Conservation (phyloP, 2,888 invertebrate species). For the Pseudanteris insignis region DNA sequence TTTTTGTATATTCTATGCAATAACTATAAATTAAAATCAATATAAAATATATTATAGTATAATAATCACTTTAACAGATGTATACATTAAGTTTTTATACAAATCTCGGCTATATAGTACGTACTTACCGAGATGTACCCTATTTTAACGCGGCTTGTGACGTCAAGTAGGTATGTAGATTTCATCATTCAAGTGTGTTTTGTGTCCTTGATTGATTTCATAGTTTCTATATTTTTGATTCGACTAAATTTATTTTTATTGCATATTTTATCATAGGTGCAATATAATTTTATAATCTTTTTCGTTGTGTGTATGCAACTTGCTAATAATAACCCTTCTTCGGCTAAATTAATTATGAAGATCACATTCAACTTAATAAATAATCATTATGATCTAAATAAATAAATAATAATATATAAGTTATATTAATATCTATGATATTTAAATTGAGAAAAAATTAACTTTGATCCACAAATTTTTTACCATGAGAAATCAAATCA, state of each 20-base stretch:
- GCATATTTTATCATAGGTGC: neutral
- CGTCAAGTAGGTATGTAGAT: constrained; percentile 66
- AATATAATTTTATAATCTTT: neutral
- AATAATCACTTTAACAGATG: constrained; percentile 38
- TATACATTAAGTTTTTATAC: constrained; percentile 39
- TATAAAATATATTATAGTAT: no score
- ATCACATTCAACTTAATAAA: no score
- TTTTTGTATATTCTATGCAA: no score
- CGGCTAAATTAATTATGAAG: no score
- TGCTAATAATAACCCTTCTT: no score
- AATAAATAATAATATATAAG: no score
- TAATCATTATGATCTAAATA: no score
- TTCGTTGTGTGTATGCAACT: neutral
- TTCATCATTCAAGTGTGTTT: constrained; percentile 47
- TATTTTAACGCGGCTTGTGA: constrained; percentile 67
- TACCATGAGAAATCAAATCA: no score
- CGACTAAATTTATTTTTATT: neutral
- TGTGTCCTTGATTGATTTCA: constrained; percentile 9
- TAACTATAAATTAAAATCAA: no score
- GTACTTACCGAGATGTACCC: constrained; percentile 65
- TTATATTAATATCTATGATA: no score
- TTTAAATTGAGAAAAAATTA: no score
- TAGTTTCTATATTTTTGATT: constrained; percentile 10
- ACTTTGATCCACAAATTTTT: no score
- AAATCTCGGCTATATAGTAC: constrained; percentile 56